Evolutionary conservation across 2,888 invertebrate genomes (phyloP).

Genomic region (Rhimphoctona megacephalus): DNA sequence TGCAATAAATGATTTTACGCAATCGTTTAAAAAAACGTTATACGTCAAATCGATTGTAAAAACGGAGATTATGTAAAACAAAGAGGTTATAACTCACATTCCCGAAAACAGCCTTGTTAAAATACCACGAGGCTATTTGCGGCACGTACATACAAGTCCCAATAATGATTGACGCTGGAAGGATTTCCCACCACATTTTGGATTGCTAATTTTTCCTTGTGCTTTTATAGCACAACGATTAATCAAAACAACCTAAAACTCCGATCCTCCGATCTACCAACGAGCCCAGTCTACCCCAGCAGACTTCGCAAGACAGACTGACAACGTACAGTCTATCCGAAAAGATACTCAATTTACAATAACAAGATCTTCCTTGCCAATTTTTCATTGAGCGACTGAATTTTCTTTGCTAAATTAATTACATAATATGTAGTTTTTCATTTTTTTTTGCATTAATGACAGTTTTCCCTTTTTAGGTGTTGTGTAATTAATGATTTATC

Average conservation of each 20-base stretch:
- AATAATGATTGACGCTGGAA: conserved; percentile 73
- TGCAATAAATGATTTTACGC: conserved; percentile 17
- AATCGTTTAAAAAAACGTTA: neutral
- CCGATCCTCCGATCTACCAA: conserved; percentile 7
- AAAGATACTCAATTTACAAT: neutral
- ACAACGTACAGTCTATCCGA: neutral
- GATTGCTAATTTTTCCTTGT: conserved; percentile 35
- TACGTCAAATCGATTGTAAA: neutral
- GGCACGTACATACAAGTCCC: conserved; percentile 40
- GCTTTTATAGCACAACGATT: conserved; percentile 35
- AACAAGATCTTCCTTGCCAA: neutral
- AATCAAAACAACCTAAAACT: conserved; percentile 25
- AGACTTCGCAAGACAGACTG: neutral
- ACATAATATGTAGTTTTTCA: neutral
- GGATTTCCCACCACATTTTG: conserved; percentile 78
- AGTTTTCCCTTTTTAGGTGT: neutral
- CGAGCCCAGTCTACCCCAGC: neutral
- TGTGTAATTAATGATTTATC: neutral
- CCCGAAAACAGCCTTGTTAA: conserved; percentile 65
- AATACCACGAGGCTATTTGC: conserved; percentile 43
- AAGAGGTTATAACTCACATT: conserved; percentile 70
- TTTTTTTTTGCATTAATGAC: neutral
- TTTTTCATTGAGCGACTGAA: neutral
- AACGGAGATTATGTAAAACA: conserved; percentile 32
- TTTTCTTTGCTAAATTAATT: neutral